Evolutionary conservation across 2,888 invertebrate species (phyloP).

Genomic region (Conops quadrifasciatus): DNA sequence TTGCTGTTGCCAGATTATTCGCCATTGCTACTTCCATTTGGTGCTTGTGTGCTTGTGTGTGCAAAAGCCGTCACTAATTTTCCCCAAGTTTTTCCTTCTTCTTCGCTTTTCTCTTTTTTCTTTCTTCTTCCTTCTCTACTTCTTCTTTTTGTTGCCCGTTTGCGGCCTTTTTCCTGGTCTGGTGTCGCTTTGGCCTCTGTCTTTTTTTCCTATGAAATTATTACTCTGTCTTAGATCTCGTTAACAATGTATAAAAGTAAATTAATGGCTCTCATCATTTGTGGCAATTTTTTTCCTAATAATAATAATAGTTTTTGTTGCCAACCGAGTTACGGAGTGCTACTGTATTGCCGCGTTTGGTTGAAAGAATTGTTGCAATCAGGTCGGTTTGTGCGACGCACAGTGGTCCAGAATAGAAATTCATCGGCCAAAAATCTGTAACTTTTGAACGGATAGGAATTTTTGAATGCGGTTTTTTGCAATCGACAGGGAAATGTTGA

Average conservation of each 20-base stretch:
- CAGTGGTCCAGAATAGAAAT: no score
- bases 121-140: slow-evolving; percentile 45
- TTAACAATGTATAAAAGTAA: slow-evolving; percentile 23
- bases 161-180: slow-evolving; percentile 15
- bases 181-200: not conserved
- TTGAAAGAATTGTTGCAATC: not conserved
- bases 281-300: slow-evolving; percentile 44
- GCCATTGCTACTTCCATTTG: slow-evolving; percentile 29
- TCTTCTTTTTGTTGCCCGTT: slow-evolving; percentile 15
- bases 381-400: no score
- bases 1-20: slow-evolving; percentile 21
- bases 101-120: slow-evolving; percentile 18
- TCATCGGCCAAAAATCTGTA: no score
- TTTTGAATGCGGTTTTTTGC: no score
- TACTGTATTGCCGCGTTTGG: slow-evolving; percentile 38
- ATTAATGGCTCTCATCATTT: slow-evolving; percentile 59
- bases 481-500: no score
- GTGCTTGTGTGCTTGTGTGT: slow-evolving; percentile 26
- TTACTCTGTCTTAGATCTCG: slow-evolving; percentile 47
- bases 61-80: not conserved
- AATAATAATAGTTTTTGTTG: slow-evolving; percentile 52
- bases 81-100: slow-evolving; percentile 4
- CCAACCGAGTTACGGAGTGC: slow-evolving; percentile 32
- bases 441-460: no score
- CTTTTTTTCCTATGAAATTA: slow-evolving; percentile 48